Evolutionary conservation across 2,797 vertebrate species (phyloP), one percentile per base, ranked within the genome.

Genomic region (Catharus ustulatus): DNA sequence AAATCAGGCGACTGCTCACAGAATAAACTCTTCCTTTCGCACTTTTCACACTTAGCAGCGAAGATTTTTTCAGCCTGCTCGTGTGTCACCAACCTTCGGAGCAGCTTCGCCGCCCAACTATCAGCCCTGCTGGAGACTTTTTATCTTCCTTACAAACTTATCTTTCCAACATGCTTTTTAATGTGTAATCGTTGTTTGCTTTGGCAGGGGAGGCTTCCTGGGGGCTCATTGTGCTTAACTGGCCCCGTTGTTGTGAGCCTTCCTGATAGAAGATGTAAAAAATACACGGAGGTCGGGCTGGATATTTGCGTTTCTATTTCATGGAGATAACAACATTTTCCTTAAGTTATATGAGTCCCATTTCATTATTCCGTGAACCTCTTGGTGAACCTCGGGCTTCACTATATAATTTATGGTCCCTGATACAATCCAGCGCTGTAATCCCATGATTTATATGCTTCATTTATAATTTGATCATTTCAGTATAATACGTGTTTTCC

Each of bases 381-480:
- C 97, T 96, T 10, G 11, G 83, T 97, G 96, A 98, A 97, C 97
- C 97, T 95, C 61, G 0, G 93, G 96, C 97, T 97, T 97, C 94
- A 45, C 96, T 96, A 11, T 97, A 89, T 98, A 98, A 98, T 98
- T 98, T 98, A 98, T 97, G 95, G 96, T 94, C 97, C 97, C 95
- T 88, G 97, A 98, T 97, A 98, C 93, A 96, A 98, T 97, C 97
- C 96, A 96, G 91, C 42, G 29, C 92, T 79, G 87, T 97, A 98
- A 98, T 97, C 97, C 96, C 94, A 64, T 97, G 98, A 98, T 98
- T 98, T 97, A 98, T 98, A 97, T 95, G 97, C 96, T 97, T 98
- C 98, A 97, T 98, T 98, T 98, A 97, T 98, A 98, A 98, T 98
- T 98, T 98, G 97, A 98, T 98, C 97, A 98, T 97, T 98, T 97